Percentiles rank a stretch among this genome's conserved stretches.
Evolutionary conservation across 2,888 invertebrate species (phyloP).

Genomic region (Napeogenes sylphis): DNA sequence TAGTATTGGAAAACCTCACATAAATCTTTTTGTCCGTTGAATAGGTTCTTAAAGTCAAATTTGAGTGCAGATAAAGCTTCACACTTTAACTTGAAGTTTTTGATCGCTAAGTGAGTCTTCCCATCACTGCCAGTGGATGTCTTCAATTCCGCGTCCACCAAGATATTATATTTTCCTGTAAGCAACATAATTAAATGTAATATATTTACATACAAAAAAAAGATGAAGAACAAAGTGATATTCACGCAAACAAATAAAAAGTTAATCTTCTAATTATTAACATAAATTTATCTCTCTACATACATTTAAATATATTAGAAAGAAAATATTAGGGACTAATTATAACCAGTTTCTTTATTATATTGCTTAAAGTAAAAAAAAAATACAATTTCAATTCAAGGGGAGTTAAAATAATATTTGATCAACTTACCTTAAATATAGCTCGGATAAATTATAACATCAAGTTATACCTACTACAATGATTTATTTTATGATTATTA

Average conservation of each 20-base stretch:
- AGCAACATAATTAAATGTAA: conserved; percentile 6
- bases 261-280: no score
- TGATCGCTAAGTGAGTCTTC: conserved; percentile 33
- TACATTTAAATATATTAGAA: neutral
- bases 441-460: no score
- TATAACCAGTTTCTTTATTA: no score
- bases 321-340: no score
- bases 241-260: neutral
- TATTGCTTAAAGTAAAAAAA: no score
- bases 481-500: no score
- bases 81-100: conserved; percentile 32
- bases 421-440: no score
- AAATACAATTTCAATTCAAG: no score
- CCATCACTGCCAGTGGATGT: conserved; percentile 30
- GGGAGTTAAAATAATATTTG: no score
- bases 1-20: conserved; percentile 33
- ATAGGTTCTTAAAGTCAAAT: conserved; percentile 45
- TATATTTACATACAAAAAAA: neutral
- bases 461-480: no score
- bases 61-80: conserved; percentile 27
- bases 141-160: conserved; percentile 28
- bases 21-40: conserved; percentile 46
- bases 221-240: neutral
- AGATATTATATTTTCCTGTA: conserved; percentile 29
- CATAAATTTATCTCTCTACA: no score